phyloP scores from a whole-genome alignment of 2,113 vertebrate species.

The Sinocyclocheilus maitianheensis region DNA sequence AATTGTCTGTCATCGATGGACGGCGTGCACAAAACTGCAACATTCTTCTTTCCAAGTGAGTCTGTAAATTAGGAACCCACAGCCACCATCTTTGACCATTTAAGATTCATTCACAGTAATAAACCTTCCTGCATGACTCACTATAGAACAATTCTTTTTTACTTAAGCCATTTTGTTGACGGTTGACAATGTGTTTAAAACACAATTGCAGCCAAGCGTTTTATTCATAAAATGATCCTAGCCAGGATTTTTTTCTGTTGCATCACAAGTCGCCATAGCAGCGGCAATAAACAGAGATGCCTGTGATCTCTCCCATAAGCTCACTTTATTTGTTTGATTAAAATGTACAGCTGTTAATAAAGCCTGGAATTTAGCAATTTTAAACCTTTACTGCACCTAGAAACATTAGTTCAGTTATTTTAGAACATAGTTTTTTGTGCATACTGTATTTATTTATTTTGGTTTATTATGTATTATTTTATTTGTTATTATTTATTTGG shows the following conservation, averaged over 20 bases:
- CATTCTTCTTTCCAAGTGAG: conserved; percentile 95
- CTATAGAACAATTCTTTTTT: conserved; percentile 19
- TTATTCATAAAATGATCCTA: conserved; percentile 24
- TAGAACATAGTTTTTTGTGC: neutral
- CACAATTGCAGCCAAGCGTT: conserved; percentile 28
- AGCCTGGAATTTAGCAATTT: conserved; percentile 10
- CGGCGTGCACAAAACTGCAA: conserved; percentile 98
- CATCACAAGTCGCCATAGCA: conserved; percentile 20
- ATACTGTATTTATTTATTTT: neutral
- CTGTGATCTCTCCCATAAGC: conserved; percentile 17
- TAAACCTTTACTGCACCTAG: conserved; percentile 5
- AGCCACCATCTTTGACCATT: conserved; percentile 2
- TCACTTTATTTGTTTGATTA: neutral
- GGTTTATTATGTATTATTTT: too few relatives aligned
- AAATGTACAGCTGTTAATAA: conserved; percentile 32
- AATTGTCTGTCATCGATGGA: conserved; percentile 95
- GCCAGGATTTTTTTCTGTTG: conserved; percentile 11
- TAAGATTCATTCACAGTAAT: conserved; percentile 22
- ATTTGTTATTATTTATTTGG: too few relatives aligned
- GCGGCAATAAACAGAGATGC: neutral
- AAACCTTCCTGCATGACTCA: conserved; percentile 25
- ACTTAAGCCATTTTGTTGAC: conserved; percentile 21
- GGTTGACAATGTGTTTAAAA: conserved; percentile 37
- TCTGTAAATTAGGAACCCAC: neutral
- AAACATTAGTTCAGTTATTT: conserved; percentile 16